A percentile compares a stretch with the other conserved stretches of the same genome.
These are phyloP conservation scores for Sporophila hypoxantha DNA, from an alignment of 2,113 vertebrate genomes.

Conservation along the genomic window DNA sequence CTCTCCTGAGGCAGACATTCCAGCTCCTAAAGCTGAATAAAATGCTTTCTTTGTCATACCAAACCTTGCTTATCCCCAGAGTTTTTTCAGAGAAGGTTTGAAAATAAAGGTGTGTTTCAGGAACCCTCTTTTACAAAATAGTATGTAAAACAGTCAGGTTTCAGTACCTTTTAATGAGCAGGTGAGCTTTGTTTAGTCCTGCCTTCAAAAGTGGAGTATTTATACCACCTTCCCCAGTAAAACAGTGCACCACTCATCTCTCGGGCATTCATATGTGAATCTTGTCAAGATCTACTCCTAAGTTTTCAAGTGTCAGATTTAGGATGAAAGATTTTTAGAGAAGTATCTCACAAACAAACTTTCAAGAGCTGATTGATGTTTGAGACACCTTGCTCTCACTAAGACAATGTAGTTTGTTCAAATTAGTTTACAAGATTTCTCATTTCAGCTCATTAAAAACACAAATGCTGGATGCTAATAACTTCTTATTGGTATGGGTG, in stretches of 20 bases:
- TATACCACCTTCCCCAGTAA: constrained; percentile 2
- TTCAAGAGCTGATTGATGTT: constrained; percentile 23
- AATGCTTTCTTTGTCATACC: not conserved
- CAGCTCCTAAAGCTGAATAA: not conserved
- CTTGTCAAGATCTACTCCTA: not conserved
- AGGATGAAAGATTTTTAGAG: constrained; percentile 23
- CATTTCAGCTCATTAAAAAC: constrained; percentile 45
- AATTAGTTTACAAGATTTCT: constrained; percentile 49
- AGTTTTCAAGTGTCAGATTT: constrained; percentile 28
- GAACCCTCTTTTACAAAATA: constrained; percentile 21
- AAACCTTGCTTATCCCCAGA: not conserved
- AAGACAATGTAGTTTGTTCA: constrained; percentile 37
- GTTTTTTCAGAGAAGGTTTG: not conserved
- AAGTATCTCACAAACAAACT: constrained; percentile 34
- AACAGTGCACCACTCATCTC: constrained; percentile 18
- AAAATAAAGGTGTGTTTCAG: constrained; percentile 22
- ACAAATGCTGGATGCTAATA: not conserved
- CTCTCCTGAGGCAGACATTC: not conserved
- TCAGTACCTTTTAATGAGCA: not conserved
- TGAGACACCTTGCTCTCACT: not conserved
- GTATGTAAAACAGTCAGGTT: not conserved
- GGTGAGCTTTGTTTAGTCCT: constrained; percentile 1
- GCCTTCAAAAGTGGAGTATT: constrained; percentile 2
- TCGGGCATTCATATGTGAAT: constrained; percentile 9
- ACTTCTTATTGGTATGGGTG: no score